Percentiles rank a stretch among this genome's conserved stretches.
These are phyloP conservation scores for Drosophila punjabiensis DNA, from an alignment of 1,140 invertebrate genomes.

Conservation along the genomic window DNA sequence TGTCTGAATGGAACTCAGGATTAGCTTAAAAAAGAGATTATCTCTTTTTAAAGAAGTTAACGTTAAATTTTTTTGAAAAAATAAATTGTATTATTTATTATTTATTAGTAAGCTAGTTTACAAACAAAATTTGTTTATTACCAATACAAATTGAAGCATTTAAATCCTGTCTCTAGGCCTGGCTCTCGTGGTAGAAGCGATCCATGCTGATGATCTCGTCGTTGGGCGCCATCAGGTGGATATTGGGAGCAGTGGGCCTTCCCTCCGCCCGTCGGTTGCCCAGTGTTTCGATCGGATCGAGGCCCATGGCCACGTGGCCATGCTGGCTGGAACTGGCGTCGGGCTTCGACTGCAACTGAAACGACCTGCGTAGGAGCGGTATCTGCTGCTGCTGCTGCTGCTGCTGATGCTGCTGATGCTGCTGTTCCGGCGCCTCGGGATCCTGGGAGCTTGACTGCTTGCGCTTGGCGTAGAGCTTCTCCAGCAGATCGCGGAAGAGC, in stretches of 20 bases:
- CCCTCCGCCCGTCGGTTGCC: background rate
- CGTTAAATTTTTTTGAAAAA: background rate
- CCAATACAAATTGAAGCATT: background rate
- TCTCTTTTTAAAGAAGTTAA: no score
- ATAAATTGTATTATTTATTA: background rate
- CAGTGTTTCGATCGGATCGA: background rate
- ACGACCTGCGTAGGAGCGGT: background rate
- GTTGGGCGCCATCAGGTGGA: slow-evolving; percentile 41
- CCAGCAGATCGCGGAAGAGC: slow-evolving; percentile 87
- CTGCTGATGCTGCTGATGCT: no score
- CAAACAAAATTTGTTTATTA: background rate
- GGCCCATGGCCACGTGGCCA: background rate
- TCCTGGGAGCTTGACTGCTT: background rate
- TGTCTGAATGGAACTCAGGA: background rate
- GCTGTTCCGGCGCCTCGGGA: background rate
- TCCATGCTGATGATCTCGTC: slow-evolving; percentile 53
- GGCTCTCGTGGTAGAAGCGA: slow-evolving; percentile 55
- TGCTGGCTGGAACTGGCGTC: slow-evolving; percentile 10
- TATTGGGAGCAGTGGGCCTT: slow-evolving; percentile 1
- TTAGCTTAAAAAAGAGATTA: background rate
- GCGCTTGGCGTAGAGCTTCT: slow-evolving; percentile 42
- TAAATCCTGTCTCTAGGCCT: slow-evolving; percentile 24
- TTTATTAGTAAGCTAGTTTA: background rate
- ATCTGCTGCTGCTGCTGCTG: background rate
- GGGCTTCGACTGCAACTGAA: slow-evolving; percentile 2